These are phyloP conservation scores for Alloplasta piceator DNA, from an alignment of 2,888 invertebrate genomes.

Conservation along the genomic window DNA sequence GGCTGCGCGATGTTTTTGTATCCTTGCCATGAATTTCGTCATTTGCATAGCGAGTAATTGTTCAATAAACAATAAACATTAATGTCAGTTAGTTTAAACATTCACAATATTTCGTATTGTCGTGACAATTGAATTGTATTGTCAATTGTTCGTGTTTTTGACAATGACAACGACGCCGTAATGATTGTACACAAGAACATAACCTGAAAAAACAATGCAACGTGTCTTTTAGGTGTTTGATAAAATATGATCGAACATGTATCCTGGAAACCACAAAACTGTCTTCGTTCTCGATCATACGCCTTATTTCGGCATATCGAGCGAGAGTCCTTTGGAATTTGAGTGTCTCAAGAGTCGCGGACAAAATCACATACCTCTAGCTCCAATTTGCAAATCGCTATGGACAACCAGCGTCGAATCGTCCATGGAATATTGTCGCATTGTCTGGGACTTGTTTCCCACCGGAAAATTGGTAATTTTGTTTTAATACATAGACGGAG, in stretches of 20 bases:
- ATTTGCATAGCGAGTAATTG: too few relatives aligned
- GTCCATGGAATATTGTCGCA: slow-evolving; percentile 97
- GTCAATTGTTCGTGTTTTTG: background rate
- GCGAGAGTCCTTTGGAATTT: slow-evolving; percentile 92
- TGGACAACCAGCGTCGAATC: slow-evolving; percentile 99
- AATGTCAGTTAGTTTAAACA: too few relatives aligned
- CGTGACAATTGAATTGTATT: too few relatives aligned
- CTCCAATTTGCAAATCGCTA: slow-evolving; percentile 94
- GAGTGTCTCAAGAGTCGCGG: slow-evolving; percentile 86
- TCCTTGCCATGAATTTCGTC: too few relatives aligned
- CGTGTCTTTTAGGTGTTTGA: slow-evolving; percentile 10
- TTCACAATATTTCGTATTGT: too few relatives aligned
- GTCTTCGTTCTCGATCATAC: slow-evolving; percentile 98
- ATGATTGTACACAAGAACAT: slow-evolving; percentile 27
- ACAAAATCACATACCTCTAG: slow-evolving; percentile 89
- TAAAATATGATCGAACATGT: slow-evolving; percentile 83
- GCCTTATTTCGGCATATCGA: slow-evolving; percentile 94
- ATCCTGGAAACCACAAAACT: slow-evolving; percentile 95
- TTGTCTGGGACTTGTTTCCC: slow-evolving; percentile 99
- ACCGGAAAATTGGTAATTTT: slow-evolving; percentile 90
- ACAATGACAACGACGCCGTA: background rate
- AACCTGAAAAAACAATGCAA: slow-evolving; percentile 43
- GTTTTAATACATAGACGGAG: background rate
- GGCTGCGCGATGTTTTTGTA: too few relatives aligned
- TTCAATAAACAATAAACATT: too few relatives aligned